Base-by-base conservation (phyloP, 2,888 invertebrate species). In the Augiades crinisus region DNA sequence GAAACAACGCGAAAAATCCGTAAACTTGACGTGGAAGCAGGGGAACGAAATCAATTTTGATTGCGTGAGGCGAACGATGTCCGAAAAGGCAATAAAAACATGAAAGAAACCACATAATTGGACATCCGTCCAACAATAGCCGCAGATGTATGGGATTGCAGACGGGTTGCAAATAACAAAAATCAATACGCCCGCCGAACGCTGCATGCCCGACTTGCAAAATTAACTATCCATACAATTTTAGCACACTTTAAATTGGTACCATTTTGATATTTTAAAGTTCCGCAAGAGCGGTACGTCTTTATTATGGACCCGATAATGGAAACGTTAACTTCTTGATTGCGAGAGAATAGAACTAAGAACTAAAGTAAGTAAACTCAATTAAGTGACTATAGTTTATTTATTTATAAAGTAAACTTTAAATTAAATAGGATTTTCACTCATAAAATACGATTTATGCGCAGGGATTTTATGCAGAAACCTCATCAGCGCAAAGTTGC, bases 111-210 rank as follows among this genome's bases (percentile, higher is more conserved):
- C 64, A 66, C 61, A 65, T 72, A 77, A 80, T 77, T 74, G 72
- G 73, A 71, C 73, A 75, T 71, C 68, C 70, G 67, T 72, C 74
- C 71, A 79, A 87, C 82, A 87, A 87, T 85, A 81, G 82, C 78
- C 71, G 67, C 77, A 75, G 75, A 81, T 81, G 71, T 75, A 78
- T 71, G 70, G 75, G 71, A 69, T 74, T 73, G 78, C 83, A 86
- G 86, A 84, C 85, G 75, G 76, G 85, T 85, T 85, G 86, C 82
- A 88, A 87, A 88, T 88, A 88, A 85, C 85, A 80, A 86, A 87
- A 88, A 88, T 88, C 88, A 80, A 88, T 88, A 88, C 77, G 60
- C 58, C 62, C 70, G 75, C 72, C 76, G 75, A 67, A 69, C 67
- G 76, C 76, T 76, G 75, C 75, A 74, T 72, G 67, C 67, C 70